phyloP scores from a whole-genome alignment of 2,113 vertebrate species.

The Rhea americana region DNA sequence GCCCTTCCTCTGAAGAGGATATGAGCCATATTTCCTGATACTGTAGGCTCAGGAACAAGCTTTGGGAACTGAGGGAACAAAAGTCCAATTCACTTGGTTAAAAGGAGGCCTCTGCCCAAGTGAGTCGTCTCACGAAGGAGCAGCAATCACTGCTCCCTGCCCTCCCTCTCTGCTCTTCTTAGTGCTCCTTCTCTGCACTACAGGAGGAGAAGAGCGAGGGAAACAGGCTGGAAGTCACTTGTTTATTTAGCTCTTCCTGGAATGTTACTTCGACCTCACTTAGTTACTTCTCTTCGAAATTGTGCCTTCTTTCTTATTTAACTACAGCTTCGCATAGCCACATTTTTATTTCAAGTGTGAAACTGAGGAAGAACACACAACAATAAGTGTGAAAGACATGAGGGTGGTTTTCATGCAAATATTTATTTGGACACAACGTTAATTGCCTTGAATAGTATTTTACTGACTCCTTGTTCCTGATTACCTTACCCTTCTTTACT shows the following conservation, averaged over 20 bases:
- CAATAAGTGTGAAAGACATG: not conserved
- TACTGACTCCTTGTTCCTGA: not conserved
- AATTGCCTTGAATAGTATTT: not conserved
- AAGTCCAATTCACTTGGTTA: not conserved
- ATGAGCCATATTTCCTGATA: not conserved
- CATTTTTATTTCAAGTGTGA: not conserved
- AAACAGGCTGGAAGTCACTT: not conserved
- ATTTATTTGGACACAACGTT: not conserved
- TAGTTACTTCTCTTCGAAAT: not conserved
- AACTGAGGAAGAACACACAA: not conserved
- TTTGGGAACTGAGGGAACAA: not conserved
- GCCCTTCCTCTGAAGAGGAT: not conserved
- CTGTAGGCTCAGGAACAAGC: not conserved
- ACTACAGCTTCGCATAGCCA: not conserved
- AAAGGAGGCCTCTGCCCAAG: not conserved
- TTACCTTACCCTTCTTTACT: not conserved
- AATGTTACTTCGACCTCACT: not conserved
- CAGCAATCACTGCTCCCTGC: not conserved
- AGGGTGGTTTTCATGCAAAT: not conserved
- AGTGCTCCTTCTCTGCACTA: too few species aligned
- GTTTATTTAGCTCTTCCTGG: not conserved
- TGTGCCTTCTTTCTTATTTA: not conserved
- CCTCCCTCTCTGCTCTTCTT: accelerated
- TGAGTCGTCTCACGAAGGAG: not conserved
- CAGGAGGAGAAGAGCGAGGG: not conserved